A percentile compares a stretch with the other conserved stretches of the same genome.
These are phyloP conservation scores for Pelvicachromis taeniatus DNA, from an alignment of 2,113 vertebrate species.

Conservation along the genomic window DNA sequence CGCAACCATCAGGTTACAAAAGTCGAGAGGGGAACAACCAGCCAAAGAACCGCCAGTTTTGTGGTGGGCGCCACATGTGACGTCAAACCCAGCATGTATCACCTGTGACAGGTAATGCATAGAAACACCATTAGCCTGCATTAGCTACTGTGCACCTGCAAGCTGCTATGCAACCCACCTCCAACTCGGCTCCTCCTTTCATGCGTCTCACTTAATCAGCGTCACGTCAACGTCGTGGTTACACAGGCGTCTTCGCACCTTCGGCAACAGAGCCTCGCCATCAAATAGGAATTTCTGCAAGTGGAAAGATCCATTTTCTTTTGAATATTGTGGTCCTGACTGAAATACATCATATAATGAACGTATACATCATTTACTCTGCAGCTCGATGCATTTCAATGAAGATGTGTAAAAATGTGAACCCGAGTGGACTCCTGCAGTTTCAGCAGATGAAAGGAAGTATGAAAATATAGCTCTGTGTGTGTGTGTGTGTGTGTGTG, in stretches of 20 bases:
- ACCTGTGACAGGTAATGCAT: accelerated
- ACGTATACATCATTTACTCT: not conserved
- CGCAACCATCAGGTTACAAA: not conserved
- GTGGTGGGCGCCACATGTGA: not conserved
- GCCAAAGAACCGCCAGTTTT: not conserved
- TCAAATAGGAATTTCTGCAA: not conserved
- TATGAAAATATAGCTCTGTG: not conserved
- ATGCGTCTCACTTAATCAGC: not conserved
- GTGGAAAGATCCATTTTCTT: not conserved
- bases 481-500: not conserved
- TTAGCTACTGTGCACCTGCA: not conserved
- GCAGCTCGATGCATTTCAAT: not conserved
- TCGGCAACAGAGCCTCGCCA: not conserved
- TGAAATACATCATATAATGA: not conserved
- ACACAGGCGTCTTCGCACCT: accelerated
- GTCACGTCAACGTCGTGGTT: accelerated
- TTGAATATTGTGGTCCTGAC: not conserved
- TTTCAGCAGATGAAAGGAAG: not conserved
- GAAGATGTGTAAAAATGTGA: not conserved
- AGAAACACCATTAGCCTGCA: not conserved
- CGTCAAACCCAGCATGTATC: not conserved
- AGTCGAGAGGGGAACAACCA: not conserved
- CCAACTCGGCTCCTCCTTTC: too few relatives aligned
- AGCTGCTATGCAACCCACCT: not conserved
- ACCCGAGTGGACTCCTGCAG: not conserved